Conservation (phyloP, 2,113 vertebrate species). For the Microtus oregoni region DNA sequence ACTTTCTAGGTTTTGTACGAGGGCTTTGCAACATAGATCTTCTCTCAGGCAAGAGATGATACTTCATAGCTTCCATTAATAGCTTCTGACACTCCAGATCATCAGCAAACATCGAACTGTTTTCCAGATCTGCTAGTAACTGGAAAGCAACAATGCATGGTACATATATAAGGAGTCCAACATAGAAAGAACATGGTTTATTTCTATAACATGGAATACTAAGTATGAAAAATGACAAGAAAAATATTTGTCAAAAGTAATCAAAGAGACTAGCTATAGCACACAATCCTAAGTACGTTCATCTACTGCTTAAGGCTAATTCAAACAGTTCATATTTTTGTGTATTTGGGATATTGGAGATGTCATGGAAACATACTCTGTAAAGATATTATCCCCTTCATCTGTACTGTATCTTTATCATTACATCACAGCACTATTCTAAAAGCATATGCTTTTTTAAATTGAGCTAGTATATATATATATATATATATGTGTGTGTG, state of each 20-base stretch:
- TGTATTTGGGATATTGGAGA: neutral
- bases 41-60: conserved; percentile 96
- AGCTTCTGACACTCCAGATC: conserved; percentile 98
- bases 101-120: conserved; percentile 95
- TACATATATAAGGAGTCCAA: neutral
- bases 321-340: neutral
- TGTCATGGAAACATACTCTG: neutral
- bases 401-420: neutral
- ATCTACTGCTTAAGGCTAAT: neutral
- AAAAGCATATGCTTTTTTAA: neutral
- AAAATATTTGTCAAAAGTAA: neutral
- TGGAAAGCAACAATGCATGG: conserved; percentile 74
- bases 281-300: neutral
- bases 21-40: conserved; percentile 97
- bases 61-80: conserved; percentile 99
- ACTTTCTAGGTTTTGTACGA: conserved; percentile 97
- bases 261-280: neutral
- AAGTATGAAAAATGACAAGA: neutral
- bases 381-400: conserved; percentile 34
- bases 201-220: neutral
- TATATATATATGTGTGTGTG: too few species aligned
- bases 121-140: conserved; percentile 97
- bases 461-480: neutral
- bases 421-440: neutral
- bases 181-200: conserved; percentile 14